Conservation (phyloP, 2,797 vertebrate species). For the Pseudomugil gertrudae region DNA sequence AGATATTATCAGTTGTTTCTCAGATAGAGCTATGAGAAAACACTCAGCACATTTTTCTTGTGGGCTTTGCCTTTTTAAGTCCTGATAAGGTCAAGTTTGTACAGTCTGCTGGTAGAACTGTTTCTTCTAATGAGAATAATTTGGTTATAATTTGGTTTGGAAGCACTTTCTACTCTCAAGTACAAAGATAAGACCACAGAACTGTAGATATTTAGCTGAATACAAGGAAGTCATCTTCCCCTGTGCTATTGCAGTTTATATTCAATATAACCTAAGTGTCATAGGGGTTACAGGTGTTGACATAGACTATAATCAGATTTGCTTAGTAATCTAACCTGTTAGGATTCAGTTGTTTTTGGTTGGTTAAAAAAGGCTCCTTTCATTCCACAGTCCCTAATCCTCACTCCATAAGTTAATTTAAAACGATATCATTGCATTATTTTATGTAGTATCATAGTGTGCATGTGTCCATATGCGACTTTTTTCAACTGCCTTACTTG, state of each 20-base stretch:
- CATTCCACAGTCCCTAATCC: neutral
- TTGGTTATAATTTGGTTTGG: neutral
- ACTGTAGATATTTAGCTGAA: neutral
- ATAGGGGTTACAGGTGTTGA: neutral
- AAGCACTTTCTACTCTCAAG: neutral
- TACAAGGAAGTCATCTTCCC: neutral
- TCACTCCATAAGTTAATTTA: neutral
- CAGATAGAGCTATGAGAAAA: constrained; percentile 40
- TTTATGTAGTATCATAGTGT: neutral
- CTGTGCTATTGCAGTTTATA: neutral
- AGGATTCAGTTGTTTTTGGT: neutral
- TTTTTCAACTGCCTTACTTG: too few species aligned
- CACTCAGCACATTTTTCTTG: neutral
- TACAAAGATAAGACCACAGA: neutral
- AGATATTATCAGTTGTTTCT: constrained; percentile 42
- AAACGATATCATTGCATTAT: neutral
- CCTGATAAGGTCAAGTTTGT: constrained; percentile 13
- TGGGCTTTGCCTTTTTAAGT: constrained; percentile 22
- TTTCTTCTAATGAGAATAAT: neutral
- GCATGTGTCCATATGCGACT: neutral
- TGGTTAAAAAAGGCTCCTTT: neutral
- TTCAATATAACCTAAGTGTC: neutral
- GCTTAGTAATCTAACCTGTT: neutral
- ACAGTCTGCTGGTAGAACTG: neutral
- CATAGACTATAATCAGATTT: constrained; percentile 7